Conservation (phyloP, 1,140 invertebrate genomes). For the Aphelenchoides avenae region DNA sequence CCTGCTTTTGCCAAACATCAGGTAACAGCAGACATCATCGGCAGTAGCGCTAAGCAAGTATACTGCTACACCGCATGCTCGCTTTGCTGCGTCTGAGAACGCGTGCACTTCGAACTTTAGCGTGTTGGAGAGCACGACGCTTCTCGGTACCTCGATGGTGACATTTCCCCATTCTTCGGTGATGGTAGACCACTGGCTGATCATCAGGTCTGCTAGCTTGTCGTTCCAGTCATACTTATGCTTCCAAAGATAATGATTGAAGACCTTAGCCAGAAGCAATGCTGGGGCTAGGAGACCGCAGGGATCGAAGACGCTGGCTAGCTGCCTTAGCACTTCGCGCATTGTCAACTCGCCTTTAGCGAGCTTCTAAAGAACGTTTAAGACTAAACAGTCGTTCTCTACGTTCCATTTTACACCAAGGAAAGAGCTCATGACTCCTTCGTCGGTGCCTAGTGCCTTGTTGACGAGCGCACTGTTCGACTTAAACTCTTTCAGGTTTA, state of each 20-base stretch:
- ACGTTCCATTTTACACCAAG: slow-evolving; percentile 8
- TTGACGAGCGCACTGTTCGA: slow-evolving; percentile 8
- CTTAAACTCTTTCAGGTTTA: slow-evolving; percentile 10
- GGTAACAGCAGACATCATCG: too few species aligned
- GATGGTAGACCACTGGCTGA: neutral
- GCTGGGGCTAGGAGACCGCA: slow-evolving; percentile 1
- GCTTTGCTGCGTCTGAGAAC: slow-evolving; percentile 2
- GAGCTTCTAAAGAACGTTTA: neutral
- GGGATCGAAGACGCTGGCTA: slow-evolving; percentile 5
- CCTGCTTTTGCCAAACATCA: too few species aligned
- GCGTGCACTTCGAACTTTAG: neutral
- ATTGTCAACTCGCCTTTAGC: slow-evolving; percentile 6
- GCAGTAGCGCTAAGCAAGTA: too few species aligned
- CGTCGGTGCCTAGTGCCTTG: slow-evolving; percentile 3
- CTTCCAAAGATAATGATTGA: slow-evolving; percentile 9
- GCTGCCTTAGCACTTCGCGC: neutral
- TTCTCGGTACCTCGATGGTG: neutral
- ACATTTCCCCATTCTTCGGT: neutral
- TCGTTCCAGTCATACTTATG: too few species aligned
- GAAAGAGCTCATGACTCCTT: neutral
- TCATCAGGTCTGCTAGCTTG: too few species aligned
- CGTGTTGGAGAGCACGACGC: neutral
- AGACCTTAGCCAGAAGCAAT: slow-evolving; percentile 2
- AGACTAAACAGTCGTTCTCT: neutral
- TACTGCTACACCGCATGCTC: too few species aligned